Base-by-base conservation (phyloP, 2,113 vertebrate species). In the Pterocles orientalis region DNA sequence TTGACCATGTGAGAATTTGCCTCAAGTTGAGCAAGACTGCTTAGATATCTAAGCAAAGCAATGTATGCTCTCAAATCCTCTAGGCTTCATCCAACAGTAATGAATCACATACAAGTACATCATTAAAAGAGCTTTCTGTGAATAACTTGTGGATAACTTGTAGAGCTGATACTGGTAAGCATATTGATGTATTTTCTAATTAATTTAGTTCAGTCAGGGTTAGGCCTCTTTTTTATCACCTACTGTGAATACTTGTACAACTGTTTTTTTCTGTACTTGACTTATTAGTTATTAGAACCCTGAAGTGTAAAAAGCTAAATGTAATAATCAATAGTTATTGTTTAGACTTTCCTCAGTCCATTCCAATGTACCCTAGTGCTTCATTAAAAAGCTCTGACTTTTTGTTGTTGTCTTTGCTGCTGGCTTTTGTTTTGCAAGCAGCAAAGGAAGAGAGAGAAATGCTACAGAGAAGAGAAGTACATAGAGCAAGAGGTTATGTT, bases 311-410 rank as follows among this genome's bases (percentile, higher is more conserved):
- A 71, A 62, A 72, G 11, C 5, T 89, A 92, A 92, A 43, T 18
- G 3, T 73, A 21, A 13, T 24, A 69, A 82, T 71, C 73, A 61
- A 39, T 76, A 87, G 36, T 88, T 90, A 60, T 25, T 0, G 3
- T 72, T 64, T 50, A 92, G 54, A 77, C 11, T 53, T 91, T 89
- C 83, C 68, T 8, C 12, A 70, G 18, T 68, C 34, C 25, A 19
- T 18, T 78, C 12, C 20, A 65, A 20, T 33, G 39, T 47, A 79
- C 61, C 18, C 33, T 68, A n/a, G 61, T 34, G 48, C 26, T 85
- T 93, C 57, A 87, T 92, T 95, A 90, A 88, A 89, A 87, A 79
- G 9, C 28, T 93, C 21, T 29, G 48, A 73, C 31, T 60, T 79
- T 71, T 88, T 66, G 12, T 53, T 69, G 24, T 23, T 78, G 8